Conservation (phyloP, 2,888 invertebrate genomes). For the Brenthis hecate region DNA sequence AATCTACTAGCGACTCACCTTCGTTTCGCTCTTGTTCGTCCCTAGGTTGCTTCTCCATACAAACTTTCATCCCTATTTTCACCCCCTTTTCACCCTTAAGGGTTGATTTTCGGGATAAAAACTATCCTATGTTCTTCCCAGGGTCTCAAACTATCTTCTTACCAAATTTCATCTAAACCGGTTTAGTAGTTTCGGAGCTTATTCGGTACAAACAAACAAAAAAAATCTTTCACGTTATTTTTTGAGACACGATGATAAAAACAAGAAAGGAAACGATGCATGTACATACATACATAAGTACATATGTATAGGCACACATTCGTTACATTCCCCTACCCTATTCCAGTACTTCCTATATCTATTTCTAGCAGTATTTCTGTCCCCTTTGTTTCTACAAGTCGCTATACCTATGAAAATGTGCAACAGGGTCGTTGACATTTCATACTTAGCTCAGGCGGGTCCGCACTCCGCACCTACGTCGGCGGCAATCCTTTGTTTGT, state of each 20-base stretch:
- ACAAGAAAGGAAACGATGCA: not conserved
- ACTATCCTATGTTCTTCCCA: no score
- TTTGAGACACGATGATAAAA: not conserved
- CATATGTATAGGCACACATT: not conserved
- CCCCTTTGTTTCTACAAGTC: constrained; percentile 23
- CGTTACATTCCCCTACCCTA: constrained; percentile 8
- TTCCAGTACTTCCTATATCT: constrained; percentile 18
- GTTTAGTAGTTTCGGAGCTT: no score
- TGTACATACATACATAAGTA: not conserved
- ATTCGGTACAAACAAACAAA: no score
- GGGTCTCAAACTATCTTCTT: no score
- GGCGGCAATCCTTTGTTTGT: constrained; percentile 27
- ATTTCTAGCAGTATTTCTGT: constrained; percentile 22
- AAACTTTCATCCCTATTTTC: no score
- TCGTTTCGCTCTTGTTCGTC: no score
- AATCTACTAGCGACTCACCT: no score
- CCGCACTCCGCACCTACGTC: constrained; percentile 23
- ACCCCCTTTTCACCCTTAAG: no score
- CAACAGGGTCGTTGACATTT: constrained; percentile 29
- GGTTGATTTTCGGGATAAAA: no score
- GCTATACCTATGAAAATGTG: constrained; percentile 26
- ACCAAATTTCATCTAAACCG: no score
- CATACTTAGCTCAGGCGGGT: constrained; percentile 22
- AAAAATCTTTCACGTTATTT: not conserved
- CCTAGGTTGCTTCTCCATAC: no score